These are phyloP conservation scores for Drosophila triauraria DNA, from an alignment of 1,140 invertebrate genomes.

Conservation along the genomic window DNA sequence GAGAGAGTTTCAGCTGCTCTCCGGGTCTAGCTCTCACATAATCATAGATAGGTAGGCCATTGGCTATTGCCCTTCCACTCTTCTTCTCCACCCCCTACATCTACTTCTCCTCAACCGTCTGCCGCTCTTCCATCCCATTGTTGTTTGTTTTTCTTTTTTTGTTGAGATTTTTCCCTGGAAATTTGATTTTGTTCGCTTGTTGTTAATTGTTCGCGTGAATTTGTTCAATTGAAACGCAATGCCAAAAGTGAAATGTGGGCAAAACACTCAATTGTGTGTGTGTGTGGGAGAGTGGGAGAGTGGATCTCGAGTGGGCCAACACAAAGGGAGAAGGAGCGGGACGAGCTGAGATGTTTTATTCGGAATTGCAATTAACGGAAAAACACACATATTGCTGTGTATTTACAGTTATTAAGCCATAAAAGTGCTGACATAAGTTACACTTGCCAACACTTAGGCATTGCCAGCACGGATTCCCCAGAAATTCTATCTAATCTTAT, in stretches of 20 bases:
- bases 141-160: constrained; percentile 44
- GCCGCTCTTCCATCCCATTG: constrained; percentile 37
- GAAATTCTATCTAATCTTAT: constrained; percentile 16
- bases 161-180: constrained; percentile 64
- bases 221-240: constrained; percentile 82
- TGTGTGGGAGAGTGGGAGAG: constrained; percentile 18
- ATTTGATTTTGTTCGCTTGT: constrained; percentile 68
- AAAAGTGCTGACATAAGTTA: constrained; percentile 23
- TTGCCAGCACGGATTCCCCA: constrained; percentile 24
- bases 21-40: constrained; percentile 6
- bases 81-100: not conserved
- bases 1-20: constrained; percentile 14
- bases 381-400: constrained; percentile 13
- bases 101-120: not conserved
- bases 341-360: constrained; percentile 25
- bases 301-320: constrained; percentile 38
- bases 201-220: constrained; percentile 84
- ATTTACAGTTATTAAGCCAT: constrained; percentile 22
- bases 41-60: constrained; percentile 26
- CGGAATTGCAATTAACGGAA: constrained; percentile 23
- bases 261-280: constrained; percentile 72
- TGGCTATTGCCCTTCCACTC: constrained; percentile 19
- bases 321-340: constrained; percentile 2
- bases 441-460: not conserved
- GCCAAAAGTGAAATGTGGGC: constrained; percentile 81